These are phyloP conservation scores for Jordanella pulchra DNA, from an alignment of 2,797 vertebrate genomes.

Conservation along the genomic window DNA sequence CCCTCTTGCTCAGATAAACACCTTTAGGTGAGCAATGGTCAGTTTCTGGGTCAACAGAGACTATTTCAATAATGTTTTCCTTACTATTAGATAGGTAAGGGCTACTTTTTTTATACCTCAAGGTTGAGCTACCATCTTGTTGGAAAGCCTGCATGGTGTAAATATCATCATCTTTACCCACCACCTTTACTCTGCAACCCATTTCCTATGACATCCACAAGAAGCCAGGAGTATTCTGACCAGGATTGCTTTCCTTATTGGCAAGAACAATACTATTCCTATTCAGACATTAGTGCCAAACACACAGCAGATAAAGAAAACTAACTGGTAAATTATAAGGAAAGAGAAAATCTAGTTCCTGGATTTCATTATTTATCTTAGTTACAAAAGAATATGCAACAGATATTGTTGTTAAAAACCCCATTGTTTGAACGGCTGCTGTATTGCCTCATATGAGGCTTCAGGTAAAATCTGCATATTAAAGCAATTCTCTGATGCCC, in stretches of 20 bases:
- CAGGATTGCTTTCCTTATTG: background rate
- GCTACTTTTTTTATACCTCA: background rate
- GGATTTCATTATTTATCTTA: background rate
- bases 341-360: background rate
- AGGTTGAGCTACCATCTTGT: background rate
- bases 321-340: background rate
- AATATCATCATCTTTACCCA: background rate
- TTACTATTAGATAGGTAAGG: too few relatives aligned
- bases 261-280: background rate
- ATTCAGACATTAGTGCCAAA: background rate
- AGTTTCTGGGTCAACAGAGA: background rate
- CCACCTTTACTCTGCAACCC: too few relatives aligned
- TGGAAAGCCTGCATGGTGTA: background rate
- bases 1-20: background rate
- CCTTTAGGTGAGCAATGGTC: background rate
- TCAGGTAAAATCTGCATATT: too few relatives aligned
- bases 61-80: background rate
- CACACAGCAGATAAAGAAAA: too few relatives aligned
- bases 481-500: too few relatives aligned
- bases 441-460: too few relatives aligned
- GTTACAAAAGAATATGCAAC: background rate
- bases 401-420: background rate
- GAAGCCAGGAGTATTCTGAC: too few relatives aligned
- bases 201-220: too few relatives aligned
- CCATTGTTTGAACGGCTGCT: background rate